Percentiles rank a stretch among this genome's conserved stretches.
Evolutionary conservation across 2,797 vertebrate genomes (phyloP).

Genomic region (Eulemur coronatus): DNA sequence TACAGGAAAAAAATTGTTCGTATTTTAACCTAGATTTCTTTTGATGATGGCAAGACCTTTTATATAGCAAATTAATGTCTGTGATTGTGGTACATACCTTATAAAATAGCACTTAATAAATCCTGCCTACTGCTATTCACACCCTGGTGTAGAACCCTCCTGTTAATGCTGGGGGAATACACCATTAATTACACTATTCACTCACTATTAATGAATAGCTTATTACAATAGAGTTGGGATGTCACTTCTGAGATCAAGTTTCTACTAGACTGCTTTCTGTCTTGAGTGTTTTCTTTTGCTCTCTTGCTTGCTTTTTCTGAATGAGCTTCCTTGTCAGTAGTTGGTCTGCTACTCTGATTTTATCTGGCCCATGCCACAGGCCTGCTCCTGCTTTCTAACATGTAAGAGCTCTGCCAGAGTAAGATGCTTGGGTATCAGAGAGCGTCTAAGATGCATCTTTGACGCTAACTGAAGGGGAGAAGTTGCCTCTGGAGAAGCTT

Average conservation of each 20-base stretch:
- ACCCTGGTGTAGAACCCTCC: rapidly evolving
- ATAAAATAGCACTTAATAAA: background rate
- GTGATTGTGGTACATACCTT: background rate
- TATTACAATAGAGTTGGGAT: background rate
- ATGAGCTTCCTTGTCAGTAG: background rate
- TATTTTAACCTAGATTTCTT: background rate
- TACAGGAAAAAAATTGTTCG: background rate
- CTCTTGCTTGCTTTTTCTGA: background rate
- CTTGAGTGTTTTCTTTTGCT: background rate
- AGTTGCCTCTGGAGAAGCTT: background rate
- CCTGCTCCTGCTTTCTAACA: background rate
- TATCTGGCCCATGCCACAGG: background rate
- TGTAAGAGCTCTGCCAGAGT: background rate
- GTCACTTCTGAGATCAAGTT: background rate
- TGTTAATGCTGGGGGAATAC: background rate
- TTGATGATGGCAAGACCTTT: background rate
- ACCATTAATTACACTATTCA: background rate
- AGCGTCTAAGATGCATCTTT: background rate
- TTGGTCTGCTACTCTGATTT: background rate
- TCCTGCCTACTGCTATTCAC: background rate
- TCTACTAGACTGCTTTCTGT: background rate
- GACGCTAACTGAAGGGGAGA: background rate
- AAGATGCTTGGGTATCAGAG: background rate
- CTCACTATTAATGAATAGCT: background rate
- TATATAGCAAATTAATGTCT: background rate